Base-by-base conservation (phyloP, 2,113 vertebrate genomes). In the Daphoenositta chrysoptera region DNA sequence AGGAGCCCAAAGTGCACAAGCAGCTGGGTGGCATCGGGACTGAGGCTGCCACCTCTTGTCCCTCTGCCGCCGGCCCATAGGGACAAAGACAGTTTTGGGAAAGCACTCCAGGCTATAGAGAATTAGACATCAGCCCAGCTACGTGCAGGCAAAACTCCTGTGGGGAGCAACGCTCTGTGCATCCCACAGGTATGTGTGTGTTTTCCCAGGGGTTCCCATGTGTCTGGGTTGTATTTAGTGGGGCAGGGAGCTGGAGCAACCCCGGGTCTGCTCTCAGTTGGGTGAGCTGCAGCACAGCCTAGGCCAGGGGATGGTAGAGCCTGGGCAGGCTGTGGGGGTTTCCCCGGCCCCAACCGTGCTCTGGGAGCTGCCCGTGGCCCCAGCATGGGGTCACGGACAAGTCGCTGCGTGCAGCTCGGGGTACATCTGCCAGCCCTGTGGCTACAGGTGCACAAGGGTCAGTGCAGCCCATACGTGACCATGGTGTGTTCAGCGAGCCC, bases 381-480 rank as follows among this genome's bases (percentile, higher is more conserved):
- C 7, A 1, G 24, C 5, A 0, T 0, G 2, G 30, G 51, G 39
- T 37, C 68, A 48, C 0, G 2, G 72, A 17, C 64, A 4, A 1
- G 1, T 28, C 2, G 1, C 44, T 19, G 31, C 1, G 0, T 3
- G 13, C 37, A 50, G 44, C 48, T 57, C 1, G 11, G 20, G 35
- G 12, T 13, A 3, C 9, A 4, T 10, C 56, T 50, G 33, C n/a
- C 17, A 2, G 4, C 24, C 39, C 53, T 7, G 1, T 1, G 26
- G 80, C 22, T 7, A 0, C 16, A 1, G 48, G 21, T 11, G 18
- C 35, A 10, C 1, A 0, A 42, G 71, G 44, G 23, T 23, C 8
- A 3, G 37, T 4, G 54, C 31, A 85, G 26, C 51, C 31, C 7
- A 1, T 10, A 2, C 0, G 7, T 10, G 23, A 17, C 28, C 10